Base-by-base conservation (phyloP, 2,888 invertebrate species). In the Caenorhabditis wallacei region DNA sequence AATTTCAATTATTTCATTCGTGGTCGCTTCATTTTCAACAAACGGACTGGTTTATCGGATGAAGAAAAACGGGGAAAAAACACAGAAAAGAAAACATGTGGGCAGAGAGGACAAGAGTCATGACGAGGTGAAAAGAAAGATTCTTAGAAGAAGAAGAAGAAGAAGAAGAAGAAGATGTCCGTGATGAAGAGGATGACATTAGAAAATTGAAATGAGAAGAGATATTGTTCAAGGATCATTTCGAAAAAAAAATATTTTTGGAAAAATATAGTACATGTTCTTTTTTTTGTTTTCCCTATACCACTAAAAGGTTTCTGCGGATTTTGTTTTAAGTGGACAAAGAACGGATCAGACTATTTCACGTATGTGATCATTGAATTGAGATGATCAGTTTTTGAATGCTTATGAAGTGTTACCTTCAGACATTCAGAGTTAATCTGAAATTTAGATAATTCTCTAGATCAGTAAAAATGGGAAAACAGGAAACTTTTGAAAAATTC, bases 1-100 rank as follows among this genome's bases (percentile, higher is more conserved):
- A 76, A 76, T 76, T 69, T 76, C 76, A 76, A 76, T 76, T 76
- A 76, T 69, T 76, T 76, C 59, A 68, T 74, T 51, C 11, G 22
- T n/a, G n/a, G 48, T 68, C 68, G 68, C 57, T 54, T 61, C 37
- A 24, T 68, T 22, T 46, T 16, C 56, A 56, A 56, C 68, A 68
- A 51, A 75, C 68, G 20, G 68, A 74, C 74, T 48, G 76, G 76
- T 68, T 69, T 76, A 76, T 76, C 76, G 53, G 76, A 59, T 72
- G 63, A 26, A 54, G 8, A 53, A 11, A n/a, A n/a, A n/a, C n/a
- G n/a, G n/a, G n/a, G 30, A 30, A 30, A 5, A 8, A 8, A 30
- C 3, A 30, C 3, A 26, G 10, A 53, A 30, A 66, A 51, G 54
- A 16, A 43, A 57, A 22, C 8, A 57, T 30, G 35, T 10, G 57